Base-by-base conservation (phyloP, 1,140 invertebrate species). In the Cyclina sinensis region DNA sequence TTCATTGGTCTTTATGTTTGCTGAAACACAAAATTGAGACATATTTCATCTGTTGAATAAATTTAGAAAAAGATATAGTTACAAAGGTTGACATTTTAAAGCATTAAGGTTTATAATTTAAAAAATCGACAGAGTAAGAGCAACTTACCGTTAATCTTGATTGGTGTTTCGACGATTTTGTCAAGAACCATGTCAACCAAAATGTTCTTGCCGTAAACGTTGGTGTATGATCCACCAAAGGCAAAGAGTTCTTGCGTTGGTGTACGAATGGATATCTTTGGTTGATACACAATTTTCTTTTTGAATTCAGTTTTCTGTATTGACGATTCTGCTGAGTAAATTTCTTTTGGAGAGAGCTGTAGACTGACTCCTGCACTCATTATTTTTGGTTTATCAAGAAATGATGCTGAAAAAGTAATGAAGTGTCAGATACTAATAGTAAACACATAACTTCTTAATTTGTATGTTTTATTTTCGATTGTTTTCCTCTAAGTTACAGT, bases 231-330 rank as follows among this genome's bases (percentile, higher is more conserved):
- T 18, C 88, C 89, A 48, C 88, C 91, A 70, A 92, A 79, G 16
- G 85, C 88, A 24, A 92, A 12, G 1, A 90, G 4, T 48, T 88
- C 81, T 30, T 84, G 84, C 18, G 54, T 18, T 73, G 88, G 91
- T 24, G 88, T 82, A 57, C 74, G 84, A 12, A 92, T 48, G 39
- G 84, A 88, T 2, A 92, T 46, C 37, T 81, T 86, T 7, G 91
- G 88, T 37, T 70, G 80, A 35, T 89, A 92, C 27, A 74, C 82
- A 0, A 86, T 9, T 30, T 90, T 81, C 57, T 90, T 89, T 21
- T 89, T 88, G 24, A 46, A 89, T 35, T 59, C 30, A 0, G 59
- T 62, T 46, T n/a, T 90, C 73, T 92, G 91, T 12, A 92, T 24
- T 59, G 87, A 65, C 7, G 88, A 84, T 4, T 88, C 81, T 32